phyloP scores from a whole-genome alignment of 2,113 vertebrate genomes.

The Mirounga angustirostris region DNA sequence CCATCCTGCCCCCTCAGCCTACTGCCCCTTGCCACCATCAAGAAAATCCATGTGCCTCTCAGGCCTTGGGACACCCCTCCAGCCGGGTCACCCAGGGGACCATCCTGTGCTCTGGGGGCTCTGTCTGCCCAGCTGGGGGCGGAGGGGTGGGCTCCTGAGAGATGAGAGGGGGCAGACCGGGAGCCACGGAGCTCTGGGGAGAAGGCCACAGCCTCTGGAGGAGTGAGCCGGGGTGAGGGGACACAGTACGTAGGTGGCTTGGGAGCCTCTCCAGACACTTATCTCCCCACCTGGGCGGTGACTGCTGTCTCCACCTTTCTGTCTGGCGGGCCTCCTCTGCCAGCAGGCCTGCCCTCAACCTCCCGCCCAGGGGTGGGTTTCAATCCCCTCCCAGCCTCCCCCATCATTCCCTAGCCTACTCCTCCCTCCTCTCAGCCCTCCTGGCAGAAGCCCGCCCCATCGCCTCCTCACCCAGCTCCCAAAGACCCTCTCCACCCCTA shows the following conservation, averaged over 20 bases:
- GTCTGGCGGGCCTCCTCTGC: background rate
- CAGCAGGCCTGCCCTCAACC: background rate
- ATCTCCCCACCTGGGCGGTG: background rate
- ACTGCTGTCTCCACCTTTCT: background rate
- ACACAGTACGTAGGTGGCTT: background rate
- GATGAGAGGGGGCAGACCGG: background rate
- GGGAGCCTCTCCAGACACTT: background rate
- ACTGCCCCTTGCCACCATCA: background rate
- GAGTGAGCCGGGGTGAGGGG: background rate
- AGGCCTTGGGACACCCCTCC: background rate
- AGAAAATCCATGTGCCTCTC: background rate
- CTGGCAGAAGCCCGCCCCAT: background rate
- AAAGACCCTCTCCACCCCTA: background rate
- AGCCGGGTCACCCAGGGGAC: background rate
- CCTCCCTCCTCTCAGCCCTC: background rate
- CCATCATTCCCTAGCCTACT: background rate
- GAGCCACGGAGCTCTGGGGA: background rate
- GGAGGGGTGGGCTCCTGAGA: background rate
- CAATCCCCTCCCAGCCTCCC: background rate
- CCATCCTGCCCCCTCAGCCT: background rate
- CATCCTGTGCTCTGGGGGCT: background rate
- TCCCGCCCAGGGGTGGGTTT: background rate
- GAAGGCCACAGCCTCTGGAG: background rate
- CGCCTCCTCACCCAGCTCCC: background rate
- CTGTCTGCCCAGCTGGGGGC: background rate